Base-by-base conservation (phyloP, 1,140 invertebrate genomes). In the Bicyclus anynana region DNA sequence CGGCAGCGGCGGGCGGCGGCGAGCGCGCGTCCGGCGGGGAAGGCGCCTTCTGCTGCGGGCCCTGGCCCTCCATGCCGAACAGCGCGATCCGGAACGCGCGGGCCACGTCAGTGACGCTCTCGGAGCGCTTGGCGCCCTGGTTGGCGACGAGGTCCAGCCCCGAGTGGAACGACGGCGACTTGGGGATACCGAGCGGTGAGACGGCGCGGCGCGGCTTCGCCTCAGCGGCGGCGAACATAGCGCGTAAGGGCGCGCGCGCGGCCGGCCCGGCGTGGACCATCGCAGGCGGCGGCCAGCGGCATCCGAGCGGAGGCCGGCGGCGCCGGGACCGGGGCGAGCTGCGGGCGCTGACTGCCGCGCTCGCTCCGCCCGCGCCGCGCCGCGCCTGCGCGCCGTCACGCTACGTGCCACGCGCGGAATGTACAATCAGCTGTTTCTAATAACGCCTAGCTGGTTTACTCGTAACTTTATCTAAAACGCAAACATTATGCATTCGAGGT, bases 141-240 rank as follows among this genome's bases (percentile, higher is more conserved):
- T 89, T 91, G 37, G 94, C 93, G 67, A 94, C 93, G 65, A 94
- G 91, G 74, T 95, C 94, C 55, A 95, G 88, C 23, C 94, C 94
- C 80, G 94, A 94, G 76, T 95, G 94, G 82, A 95, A 95, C 73
- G 94, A 95, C 27, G 95, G 95, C 64, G 94, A 95, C 83, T 95
- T 95, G 48, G 94, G 95, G 73, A 95, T 92, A 47, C 94, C 93
- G 72, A 93, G 85, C 49, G 90, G 89, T 66, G 90, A 90, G 69
- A 89, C 84, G 67, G 76, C 80, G 66, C 79, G 80, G 69, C 88
- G 89, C 67, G 90, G 90, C 67, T 91, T 88, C 48, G 90, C 89
- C 63, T 91, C 90, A 69, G 81, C 83, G 74, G 84, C 74, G 74
- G 75, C 62, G 75, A 89, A 86, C 87, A 89, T 89, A 76, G 84